Base-by-base conservation (phyloP, 2,888 invertebrate genomes). In the Amaurobius ferox region DNA sequence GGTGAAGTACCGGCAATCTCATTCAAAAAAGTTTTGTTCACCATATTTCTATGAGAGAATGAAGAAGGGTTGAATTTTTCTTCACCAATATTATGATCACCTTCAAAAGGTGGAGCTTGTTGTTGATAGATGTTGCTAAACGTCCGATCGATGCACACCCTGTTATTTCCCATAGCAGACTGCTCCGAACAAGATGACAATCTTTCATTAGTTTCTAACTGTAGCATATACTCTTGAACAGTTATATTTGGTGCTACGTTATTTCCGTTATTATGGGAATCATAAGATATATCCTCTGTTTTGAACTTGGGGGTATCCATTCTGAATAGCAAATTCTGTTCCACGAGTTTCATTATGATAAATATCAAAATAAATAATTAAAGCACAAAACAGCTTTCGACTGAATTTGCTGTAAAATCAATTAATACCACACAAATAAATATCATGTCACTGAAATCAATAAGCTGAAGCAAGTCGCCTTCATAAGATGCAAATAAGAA, bases 141-240 rank as follows among this genome's bases (percentile, higher is more conserved):
- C 39, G 76, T 77, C 35, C 83, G 39, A 3, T 85, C 76, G 1
- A 72, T 29, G 5, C 48, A 66, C 13, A 23, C 68, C 11, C 81
- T 62, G 1, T 76, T 68, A 23, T 48, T 71, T 5, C 67, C 73
- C 35, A 72, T 64, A 0, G 77, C 61, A 6, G 72, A 48, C 1
- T 68, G 68, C 39, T 85, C 83, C 1, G 77, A 66, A 40, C 83
- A 85, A 1, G 83, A 77, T 0, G 77, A 66, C 6, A 85, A 66
- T 29, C 77, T 64, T 29, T 77, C 77, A 55, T 30, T 55, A 23
- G 72, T 71, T 11, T 72, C 77, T 44, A 77, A 66, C 16, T 62
- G 61, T 11, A 62, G 28, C 61, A 73, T 55, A 39, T 74, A 80
- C 16, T 62, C 67, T 28, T 61, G 73, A 16, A 44, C 44, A 5